Evolutionary conservation across 2,888 invertebrate genomes (phyloP).

Genomic region (Danaus chrysippus): DNA sequence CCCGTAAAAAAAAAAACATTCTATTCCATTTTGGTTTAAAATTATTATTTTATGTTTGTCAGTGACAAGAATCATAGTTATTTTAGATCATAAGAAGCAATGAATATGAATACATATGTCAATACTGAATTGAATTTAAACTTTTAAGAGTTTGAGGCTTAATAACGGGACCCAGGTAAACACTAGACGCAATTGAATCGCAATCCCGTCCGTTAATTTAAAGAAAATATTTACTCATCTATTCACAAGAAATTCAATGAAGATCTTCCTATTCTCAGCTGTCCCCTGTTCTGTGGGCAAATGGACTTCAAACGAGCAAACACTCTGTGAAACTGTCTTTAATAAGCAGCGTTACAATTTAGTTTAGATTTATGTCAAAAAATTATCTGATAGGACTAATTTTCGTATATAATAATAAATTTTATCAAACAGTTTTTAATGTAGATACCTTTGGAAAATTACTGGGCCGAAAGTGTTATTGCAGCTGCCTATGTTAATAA

Average conservation of each 20-base stretch:
- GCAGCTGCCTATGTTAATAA: neutral
- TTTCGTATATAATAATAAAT: no score
- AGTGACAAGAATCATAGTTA: no score
- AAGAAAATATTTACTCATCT: slow-evolving; percentile 25
- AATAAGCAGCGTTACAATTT: neutral
- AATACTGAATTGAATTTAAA: no score
- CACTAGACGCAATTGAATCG: slow-evolving; percentile 11
- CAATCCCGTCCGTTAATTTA: slow-evolving; percentile 20
- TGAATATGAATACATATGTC: no score
- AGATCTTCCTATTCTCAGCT: slow-evolving; percentile 15
- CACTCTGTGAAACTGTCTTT: slow-evolving; percentile 16
- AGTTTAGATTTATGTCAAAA: neutral
- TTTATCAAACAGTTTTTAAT: no score
- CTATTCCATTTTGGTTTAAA: neutral
- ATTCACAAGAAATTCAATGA: slow-evolving; percentile 14
- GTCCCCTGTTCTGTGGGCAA: slow-evolving; percentile 11
- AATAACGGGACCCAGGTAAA: neutral
- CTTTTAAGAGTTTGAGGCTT: no score
- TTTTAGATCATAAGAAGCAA: no score
- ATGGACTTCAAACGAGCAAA: slow-evolving; percentile 8
- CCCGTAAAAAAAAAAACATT: neutral
- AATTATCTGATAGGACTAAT: neutral
- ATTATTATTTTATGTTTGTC: neutral
- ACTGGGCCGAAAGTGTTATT: no score
- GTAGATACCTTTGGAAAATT: no score